phyloP scores from a whole-genome alignment of 2,797 vertebrate species.

The Sebastes nivosus region DNA sequence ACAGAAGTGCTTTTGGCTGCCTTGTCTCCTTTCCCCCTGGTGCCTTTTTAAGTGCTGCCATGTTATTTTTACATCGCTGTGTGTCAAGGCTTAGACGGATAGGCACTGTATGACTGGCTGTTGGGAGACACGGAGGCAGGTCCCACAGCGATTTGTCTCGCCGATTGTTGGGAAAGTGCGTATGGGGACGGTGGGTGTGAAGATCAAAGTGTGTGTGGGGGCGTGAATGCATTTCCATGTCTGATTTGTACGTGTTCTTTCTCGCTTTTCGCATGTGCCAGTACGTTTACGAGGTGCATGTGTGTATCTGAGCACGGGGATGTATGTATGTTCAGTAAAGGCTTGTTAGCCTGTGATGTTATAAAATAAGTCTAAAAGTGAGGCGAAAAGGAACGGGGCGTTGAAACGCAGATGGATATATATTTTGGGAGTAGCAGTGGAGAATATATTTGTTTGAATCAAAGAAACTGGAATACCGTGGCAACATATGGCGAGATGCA shows the following conservation, averaged over 20 bases:
- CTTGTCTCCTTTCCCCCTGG: conserved; percentile 57
- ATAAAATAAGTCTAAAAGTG: background rate
- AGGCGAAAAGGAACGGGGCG: background rate
- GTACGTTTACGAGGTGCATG: background rate
- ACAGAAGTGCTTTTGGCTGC: conserved; percentile 72
- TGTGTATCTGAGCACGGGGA: background rate
- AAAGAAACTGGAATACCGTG: conserved; percentile 30
- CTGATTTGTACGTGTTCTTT: conserved; percentile 18
- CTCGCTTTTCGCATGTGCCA: conserved; percentile 1
- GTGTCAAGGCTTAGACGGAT: conserved; percentile 67
- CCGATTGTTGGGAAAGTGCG: conserved; percentile 33
- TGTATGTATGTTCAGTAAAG: conserved; percentile 2
- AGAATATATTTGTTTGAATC: conserved; percentile 36
- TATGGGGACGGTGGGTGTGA: conserved; percentile 23
- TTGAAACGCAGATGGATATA: conserved; percentile 10
- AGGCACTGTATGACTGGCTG: conserved; percentile 59
- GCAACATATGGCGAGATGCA: conserved; percentile 47
- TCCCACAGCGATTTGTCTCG: conserved; percentile 69
- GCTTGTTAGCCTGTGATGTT: background rate
- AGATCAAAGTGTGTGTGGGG: conserved; percentile 44
- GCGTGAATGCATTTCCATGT: conserved; percentile 22
- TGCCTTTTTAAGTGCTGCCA: conserved; percentile 70
- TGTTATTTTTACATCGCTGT: conserved; percentile 74
- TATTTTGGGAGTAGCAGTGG: conserved; percentile 2
- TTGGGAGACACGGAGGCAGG: conserved; percentile 52